Evolutionary conservation across 2,113 vertebrate species (phyloP).

Genomic region (Indri indri): DNA sequence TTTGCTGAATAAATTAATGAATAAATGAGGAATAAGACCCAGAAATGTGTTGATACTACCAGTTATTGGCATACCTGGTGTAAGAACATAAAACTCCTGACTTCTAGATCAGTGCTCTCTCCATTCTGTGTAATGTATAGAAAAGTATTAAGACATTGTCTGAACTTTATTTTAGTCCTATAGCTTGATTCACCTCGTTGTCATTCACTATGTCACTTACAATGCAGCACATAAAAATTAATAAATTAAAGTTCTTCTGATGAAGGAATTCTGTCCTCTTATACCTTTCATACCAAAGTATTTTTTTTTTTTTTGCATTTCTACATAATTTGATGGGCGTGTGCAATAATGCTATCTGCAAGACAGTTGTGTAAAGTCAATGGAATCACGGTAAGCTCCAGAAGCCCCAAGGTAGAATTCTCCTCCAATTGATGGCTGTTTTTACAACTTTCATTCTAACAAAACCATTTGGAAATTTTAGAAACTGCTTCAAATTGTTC

Average conservation of each 20-base stretch:
- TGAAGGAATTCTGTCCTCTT: background rate
- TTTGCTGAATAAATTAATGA: conserved; percentile 15
- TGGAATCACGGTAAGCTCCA: background rate
- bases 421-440: conserved; percentile 21
- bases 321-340: background rate
- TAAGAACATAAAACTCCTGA: background rate
- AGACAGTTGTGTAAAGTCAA: conserved; percentile 52
- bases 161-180: background rate
- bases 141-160: background rate
- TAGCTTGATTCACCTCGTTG: background rate
- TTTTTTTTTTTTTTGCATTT: conserved; percentile 51
- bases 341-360: background rate
- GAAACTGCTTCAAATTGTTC: conserved; percentile 36
- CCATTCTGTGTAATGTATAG: background rate
- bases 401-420: conserved; percentile 36
- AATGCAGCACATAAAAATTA: background rate
- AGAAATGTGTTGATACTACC: background rate
- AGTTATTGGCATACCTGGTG: background rate
- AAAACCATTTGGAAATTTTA: conserved; percentile 43
- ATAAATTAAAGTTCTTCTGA: conserved; percentile 19
- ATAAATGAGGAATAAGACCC: background rate
- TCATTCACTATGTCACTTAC: conserved; percentile 6
- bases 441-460: conserved; percentile 18
- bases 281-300: background rate
- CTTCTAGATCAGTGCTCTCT: background rate